Evolutionary conservation across 2,113 vertebrate genomes (phyloP).

Genomic region (Cyanoderma ruficeps): DNA sequence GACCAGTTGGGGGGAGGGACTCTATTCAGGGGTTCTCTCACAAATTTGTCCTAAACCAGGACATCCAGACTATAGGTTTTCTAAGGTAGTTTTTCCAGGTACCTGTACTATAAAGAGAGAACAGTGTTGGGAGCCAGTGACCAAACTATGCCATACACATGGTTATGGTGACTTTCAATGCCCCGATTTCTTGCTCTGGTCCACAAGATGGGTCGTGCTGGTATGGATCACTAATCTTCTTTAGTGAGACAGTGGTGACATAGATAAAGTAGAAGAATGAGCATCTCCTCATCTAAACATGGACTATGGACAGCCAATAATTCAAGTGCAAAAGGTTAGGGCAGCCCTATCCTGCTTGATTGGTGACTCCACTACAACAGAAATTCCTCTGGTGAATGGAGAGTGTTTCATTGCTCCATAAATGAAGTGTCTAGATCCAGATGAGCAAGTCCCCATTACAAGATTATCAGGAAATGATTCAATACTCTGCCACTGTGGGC

Average conservation of each 20-base stretch:
- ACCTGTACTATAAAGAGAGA: not conserved
- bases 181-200: not conserved
- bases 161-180: not conserved
- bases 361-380: not conserved
- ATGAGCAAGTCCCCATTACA: rapidly evolving
- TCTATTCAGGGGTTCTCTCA: no score
- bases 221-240: not conserved
- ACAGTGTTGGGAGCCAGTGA: not conserved
- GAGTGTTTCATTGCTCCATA: not conserved
- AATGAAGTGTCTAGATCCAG: not conserved
- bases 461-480: not conserved
- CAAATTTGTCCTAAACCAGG: no score
- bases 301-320: not conserved
- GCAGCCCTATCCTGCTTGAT: not conserved
- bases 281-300: not conserved
- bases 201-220: not conserved
- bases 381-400: not conserved
- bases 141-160: not conserved
- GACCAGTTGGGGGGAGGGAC: no score
- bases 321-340: not conserved
- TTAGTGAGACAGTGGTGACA: not conserved
- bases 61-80: not conserved
- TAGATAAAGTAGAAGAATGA: not conserved
- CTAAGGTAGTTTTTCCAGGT: not conserved
- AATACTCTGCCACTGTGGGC: not conserved